Base-by-base conservation (phyloP, 2,888 invertebrate species). In the Chrysodeixis includens region DNA sequence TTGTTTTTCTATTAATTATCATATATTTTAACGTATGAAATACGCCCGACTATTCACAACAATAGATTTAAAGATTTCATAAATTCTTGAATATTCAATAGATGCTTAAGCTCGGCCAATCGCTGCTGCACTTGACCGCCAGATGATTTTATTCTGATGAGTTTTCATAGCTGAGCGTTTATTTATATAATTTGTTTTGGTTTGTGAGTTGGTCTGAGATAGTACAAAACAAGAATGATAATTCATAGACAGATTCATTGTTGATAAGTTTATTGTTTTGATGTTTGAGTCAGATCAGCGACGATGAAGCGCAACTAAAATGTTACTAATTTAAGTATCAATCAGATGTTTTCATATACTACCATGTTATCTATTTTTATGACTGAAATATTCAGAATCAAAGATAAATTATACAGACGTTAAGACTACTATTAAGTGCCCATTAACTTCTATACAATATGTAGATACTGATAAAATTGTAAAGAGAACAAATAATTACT, bases 201-300 rank as follows among this genome's bases (percentile, higher is more conserved):
- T 40, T 12, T 40, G 14, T 40, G 4, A n/a, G n/a, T 40, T 40
- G 14, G 40, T 40, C 40, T n/a, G n/a, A 40, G 10, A 49, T 49
- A 49, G 46, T 49, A 49, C 46, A 49, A 49, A 49, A 10, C 9
- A 49, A 49, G 40, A 14, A n/a, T n/a, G 40, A n/a, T 40, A 40
- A 10, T 20, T 20, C 7, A 49, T 49, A 10, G 46, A 49, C 16
- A 46, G 18, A 49, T 16, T 49, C 18, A 46, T 3, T 46, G 0
- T 46, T 8, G 16, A 44, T 40, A 40, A 44, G 9, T 46, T 18
- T 46, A 46, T 46, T 46, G 46, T 46, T 18, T 16, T 16, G 16
- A 12, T 16, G 18, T 16, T 46, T 46, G 1, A 46, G 46, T 18
- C 9, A 16, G 46, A 46, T 18, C 46, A 14, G 35, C 35, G 35